Evolutionary conservation across 1,140 invertebrate genomes (phyloP).

Genomic region (Sminthurides bifidus): DNA sequence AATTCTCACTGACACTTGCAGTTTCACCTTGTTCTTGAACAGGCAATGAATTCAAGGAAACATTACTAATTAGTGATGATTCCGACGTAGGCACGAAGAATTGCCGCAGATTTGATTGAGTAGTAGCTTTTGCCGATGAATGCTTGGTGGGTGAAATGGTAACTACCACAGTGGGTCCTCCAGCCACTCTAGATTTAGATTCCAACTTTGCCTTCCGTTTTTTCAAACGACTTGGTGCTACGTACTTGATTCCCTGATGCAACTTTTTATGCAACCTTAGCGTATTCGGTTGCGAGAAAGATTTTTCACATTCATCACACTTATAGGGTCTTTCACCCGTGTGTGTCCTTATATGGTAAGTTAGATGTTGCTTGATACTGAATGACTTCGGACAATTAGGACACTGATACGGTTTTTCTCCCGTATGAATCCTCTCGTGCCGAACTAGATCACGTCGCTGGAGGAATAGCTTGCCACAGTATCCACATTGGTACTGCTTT

Average conservation of each 20-base stretch:
- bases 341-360: constrained; percentile 17
- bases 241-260: constrained; percentile 7
- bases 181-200: no score
- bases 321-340: constrained; percentile 21
- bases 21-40: no score
- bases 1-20: no score
- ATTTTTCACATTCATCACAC: constrained; percentile 20
- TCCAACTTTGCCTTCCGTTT: neutral
- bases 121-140: no score
- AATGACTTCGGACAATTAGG: constrained; percentile 14
- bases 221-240: neutral
- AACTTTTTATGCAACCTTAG: constrained; percentile 21
- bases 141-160: no score
- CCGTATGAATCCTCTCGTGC: constrained; percentile 19
- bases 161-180: no score
- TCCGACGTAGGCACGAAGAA: no score
- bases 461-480: constrained; percentile 17
- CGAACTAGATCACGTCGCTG: constrained; percentile 13
- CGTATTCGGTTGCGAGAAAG: constrained; percentile 17
- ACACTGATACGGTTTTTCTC: constrained; percentile 15
- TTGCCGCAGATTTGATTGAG: no score
- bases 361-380: constrained; percentile 18
- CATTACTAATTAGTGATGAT: no score
- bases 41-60: no score
- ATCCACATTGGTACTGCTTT: constrained; percentile 19